Conservation (phyloP, 64 coral and sea anemone species). For the Actinia equina region DNA sequence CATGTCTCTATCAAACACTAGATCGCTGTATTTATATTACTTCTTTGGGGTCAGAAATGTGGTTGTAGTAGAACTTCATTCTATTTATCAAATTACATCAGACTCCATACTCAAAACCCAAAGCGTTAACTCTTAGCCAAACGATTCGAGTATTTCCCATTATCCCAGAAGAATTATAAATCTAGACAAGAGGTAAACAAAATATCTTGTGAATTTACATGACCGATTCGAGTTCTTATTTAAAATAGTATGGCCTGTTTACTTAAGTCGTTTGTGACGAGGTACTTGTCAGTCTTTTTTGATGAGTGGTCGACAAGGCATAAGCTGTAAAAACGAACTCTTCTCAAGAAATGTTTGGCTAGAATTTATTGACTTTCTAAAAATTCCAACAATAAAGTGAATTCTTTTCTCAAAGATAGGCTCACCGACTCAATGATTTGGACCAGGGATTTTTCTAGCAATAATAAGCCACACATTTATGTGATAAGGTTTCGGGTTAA, state of each 20-base stretch:
- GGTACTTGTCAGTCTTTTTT: slow-evolving; percentile 4
- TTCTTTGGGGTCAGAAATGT: slow-evolving; percentile 6
- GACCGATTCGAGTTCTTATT: slow-evolving; percentile 33
- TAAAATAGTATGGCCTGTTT: slow-evolving; percentile 36
- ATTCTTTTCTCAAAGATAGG: background rate
- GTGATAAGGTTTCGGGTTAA: background rate
- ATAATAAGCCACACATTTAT: background rate
- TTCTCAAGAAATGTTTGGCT: slow-evolving; percentile 3
- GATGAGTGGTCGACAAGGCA: background rate
- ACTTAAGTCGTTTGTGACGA: background rate
- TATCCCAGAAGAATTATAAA: slow-evolving; percentile 18
- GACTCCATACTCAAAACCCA: slow-evolving; percentile 15
- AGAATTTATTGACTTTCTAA: slow-evolving; percentile 11
- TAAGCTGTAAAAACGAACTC: slow-evolving; percentile 7
- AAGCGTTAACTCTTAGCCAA: background rate
- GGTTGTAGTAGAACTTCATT: background rate
- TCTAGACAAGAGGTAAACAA: slow-evolving; percentile 17
- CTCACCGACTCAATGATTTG: background rate
- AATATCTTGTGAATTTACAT: slow-evolving; percentile 29
- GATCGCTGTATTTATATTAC: slow-evolving; percentile 42
- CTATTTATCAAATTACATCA: background rate
- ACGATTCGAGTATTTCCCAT: slow-evolving; percentile 6
- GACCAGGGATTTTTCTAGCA: background rate
- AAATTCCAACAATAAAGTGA: background rate
- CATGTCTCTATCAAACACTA: slow-evolving; percentile 11